Evolutionary conservation across 2,797 vertebrate genomes (phyloP), one percentile per base, ranked within the genome.

Genomic region (Diplodus puntazzo): DNA sequence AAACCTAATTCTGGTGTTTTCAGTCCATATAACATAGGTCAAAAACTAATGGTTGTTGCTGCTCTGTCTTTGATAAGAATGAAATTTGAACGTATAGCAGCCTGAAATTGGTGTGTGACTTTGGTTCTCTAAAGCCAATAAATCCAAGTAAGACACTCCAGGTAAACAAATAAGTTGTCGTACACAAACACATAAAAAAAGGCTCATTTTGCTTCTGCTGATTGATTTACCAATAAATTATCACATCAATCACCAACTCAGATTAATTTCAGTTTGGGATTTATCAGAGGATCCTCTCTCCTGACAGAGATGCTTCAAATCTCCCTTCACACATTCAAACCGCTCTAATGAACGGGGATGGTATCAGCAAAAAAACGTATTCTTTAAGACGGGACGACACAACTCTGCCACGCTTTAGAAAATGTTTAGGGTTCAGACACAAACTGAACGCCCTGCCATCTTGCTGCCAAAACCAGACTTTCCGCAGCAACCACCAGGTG

Each of bases 1-100:
- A 62, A 63, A 55, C 16, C 42, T 52, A 69, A 73, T 46, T 55
- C 6, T 62, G n/a, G 11, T 60, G 17, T 59, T 69, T 65, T 34
- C 64, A 43, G 50, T 72, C 21, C 11, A 21, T 68, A 62, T 46
- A 25, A 34, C 3, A 14, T 11, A 34, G 17, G 39, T 52, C 11
- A 25, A 49, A 58, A 74, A 52, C 59, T n/a, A 27, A 9, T 2
- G 30, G 43, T 27, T 45, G 21, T 42, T 52, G 42, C 3, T 39
- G n/a, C 59, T n/a, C 3, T 12, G 5, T 11, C 18, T 42, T 52
- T 42, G 21, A 49, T 30, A 60, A 39, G 69, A 64, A 54, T 69
- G 20, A 16, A 62, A 66, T 6, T 23, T 14, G 21, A 59, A 34
- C 1, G 34, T 34, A 2, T 9, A 65, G 42, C 14, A 58, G 25